Evolutionary conservation across 1,140 invertebrate genomes (phyloP).

Genomic region (Calycopis cecrops): DNA sequence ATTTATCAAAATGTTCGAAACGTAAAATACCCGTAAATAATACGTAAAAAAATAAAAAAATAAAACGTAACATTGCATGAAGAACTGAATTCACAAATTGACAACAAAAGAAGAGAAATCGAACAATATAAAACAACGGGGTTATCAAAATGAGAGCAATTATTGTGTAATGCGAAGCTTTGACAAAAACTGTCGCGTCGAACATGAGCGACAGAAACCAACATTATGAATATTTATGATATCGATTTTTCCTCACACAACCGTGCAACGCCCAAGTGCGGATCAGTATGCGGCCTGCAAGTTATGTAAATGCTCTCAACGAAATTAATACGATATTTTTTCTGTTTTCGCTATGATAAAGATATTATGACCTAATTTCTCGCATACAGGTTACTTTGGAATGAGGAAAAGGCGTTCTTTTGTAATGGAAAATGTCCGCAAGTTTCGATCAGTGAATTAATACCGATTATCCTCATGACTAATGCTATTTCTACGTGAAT

Average conservation of each 20-base stretch:
- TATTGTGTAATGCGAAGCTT: slow-evolving; percentile 5
- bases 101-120: background rate
- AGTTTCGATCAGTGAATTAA: too few species aligned
- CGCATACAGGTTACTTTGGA: background rate
- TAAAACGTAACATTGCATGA: background rate
- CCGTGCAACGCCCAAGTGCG: background rate
- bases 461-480: too few species aligned
- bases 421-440: background rate
- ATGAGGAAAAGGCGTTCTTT: too few species aligned
- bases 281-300: slow-evolving; percentile 2
- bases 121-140: slow-evolving; percentile 2
- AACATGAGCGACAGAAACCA: slow-evolving; percentile 23
- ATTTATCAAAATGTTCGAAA: too few species aligned
- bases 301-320: slow-evolving; percentile 7
- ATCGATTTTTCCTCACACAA: slow-evolving; percentile 15
- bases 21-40: background rate
- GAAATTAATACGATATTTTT: slow-evolving; percentile 7
- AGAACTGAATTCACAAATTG: background rate
- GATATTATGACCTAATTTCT: slow-evolving; percentile 2
- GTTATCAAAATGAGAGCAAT: slow-evolving; percentile 9
- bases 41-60: background rate
- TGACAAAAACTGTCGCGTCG: slow-evolving; percentile 11
- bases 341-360: background rate
- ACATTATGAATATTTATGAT: slow-evolving; percentile 22
- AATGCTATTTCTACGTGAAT: too few species aligned